phyloP scores from a whole-genome alignment of 2,113 vertebrate genomes.

The Asarcornis scutulata region DNA sequence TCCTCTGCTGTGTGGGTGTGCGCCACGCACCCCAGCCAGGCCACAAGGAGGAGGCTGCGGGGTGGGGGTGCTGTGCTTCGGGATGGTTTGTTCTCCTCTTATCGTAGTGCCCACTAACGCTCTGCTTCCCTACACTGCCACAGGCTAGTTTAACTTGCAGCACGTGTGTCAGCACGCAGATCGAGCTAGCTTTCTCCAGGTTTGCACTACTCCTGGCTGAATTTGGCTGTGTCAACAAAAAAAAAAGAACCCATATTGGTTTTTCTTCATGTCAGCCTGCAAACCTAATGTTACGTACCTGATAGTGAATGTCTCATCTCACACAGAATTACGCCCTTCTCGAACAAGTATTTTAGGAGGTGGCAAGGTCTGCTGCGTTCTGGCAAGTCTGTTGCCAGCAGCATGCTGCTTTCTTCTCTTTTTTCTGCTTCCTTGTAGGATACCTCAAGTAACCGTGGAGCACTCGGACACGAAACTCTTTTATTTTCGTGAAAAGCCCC shows the following conservation, averaged over 20 bases:
- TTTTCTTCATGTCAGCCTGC: background rate
- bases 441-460: background rate
- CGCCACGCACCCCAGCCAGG: background rate
- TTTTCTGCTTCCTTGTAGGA: background rate
- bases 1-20: constrained; percentile 42
- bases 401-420: background rate
- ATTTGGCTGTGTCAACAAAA: constrained; percentile 12
- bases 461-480: fast-evolving
- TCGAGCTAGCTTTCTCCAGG: background rate
- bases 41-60: background rate
- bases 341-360: background rate
- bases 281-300: background rate
- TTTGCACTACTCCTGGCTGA: background rate
- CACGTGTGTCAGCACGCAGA: background rate
- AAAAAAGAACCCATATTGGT: background rate
- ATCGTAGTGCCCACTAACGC: constrained; percentile 22
- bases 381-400: background rate
- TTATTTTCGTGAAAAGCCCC: background rate
- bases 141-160: constrained; percentile 30
- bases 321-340: background rate
- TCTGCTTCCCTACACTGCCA: constrained; percentile 11
- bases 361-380: background rate
- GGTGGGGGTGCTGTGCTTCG: constrained; percentile 1
- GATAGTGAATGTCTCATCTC: background rate
- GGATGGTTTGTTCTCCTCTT: constrained; percentile 36